A percentile compares a stretch with the other conserved stretches of the same genome.
phyloP scores from a whole-genome alignment of 92 coral and sea anemone species.

The Zoanthus sociatus region DNA sequence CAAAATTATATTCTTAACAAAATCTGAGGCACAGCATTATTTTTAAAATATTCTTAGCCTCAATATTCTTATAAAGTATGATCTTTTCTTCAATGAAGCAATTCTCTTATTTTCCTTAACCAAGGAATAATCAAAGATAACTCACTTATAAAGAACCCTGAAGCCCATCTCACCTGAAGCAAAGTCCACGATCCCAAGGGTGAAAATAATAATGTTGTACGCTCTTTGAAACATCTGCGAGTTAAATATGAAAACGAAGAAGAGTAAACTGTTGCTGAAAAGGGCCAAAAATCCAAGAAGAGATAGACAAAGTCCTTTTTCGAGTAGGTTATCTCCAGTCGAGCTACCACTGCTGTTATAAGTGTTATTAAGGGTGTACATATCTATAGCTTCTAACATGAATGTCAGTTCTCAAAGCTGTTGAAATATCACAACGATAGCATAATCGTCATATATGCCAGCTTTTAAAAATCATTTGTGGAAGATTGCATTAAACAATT shows the following conservation, averaged over 20 bases:
- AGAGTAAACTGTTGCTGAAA: conserved; percentile 8
- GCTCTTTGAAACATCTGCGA: conserved; percentile 9
- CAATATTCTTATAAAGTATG: too few species aligned
- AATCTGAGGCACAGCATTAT: too few species aligned
- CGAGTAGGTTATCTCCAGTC: not conserved
- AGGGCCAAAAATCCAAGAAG: not conserved
- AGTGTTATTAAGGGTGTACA: not conserved
- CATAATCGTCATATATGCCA: too few species aligned
- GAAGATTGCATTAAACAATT: too few species aligned
- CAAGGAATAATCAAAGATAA: not conserved
- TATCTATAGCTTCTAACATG: not conserved
- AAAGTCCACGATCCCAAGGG: conserved; percentile 1
- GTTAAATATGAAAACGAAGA: not conserved
- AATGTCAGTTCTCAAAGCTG: too few species aligned
- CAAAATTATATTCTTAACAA: not conserved
- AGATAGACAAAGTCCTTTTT: not conserved
- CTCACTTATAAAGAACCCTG: too few species aligned
- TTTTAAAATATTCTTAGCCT: too few species aligned
- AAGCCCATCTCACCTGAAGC: not conserved
- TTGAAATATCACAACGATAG: too few species aligned
- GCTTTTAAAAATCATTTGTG: too few species aligned
- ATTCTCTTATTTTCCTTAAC: too few species aligned
- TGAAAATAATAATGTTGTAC: not conserved
- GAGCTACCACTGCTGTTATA: too few species aligned
- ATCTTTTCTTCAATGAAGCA: too few species aligned